Base-by-base conservation (phyloP, 2,797 vertebrate genomes). In the Odontamblyopus lacepedii region DNA sequence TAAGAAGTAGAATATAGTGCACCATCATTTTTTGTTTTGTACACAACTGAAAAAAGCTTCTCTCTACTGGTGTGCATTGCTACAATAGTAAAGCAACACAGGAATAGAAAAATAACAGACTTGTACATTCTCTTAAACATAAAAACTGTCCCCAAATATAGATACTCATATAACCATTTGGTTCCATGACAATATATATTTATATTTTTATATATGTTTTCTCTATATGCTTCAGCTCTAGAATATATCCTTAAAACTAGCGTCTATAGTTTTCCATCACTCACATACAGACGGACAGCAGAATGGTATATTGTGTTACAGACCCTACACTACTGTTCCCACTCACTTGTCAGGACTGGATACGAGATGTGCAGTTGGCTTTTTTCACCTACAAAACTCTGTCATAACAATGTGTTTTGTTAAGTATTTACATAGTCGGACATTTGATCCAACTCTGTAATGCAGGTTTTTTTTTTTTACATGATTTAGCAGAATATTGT, bases 81-180 rank as follows among this genome's bases (percentile, higher is more conserved):
- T 95, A 91, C 88, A 60, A 79, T 86, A 86, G 90, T 44, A 88
- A 93, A 93, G 91, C 92, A 93, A 94, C 92, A 86, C 72, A 89
- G 92, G 90, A 84, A 93, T 94, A 95, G 90, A 95, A 96, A 96
- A 96, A 96, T 95, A 95, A 95, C 94, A 88, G 89, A 87, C 88
- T 83, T 79, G 74, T 88, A 92, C 92, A 88, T 84, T 87, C 85
- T 86, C 23, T 84, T 79, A 87, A 92, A 90, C 78, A 88, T 35
- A 63, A 83, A 63, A 85, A 84, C 74, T 86, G 62, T 82, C 75
- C 81, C 78, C 85, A 88, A 88, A 89, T 86, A 87, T 85, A 89
- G 67, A 81, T 82, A 83, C 71, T 75, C 75, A 83, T 81, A 80
- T 77, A 82, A 88, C 81, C 87, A 78, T 86, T 84, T 87, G 81